Base-by-base conservation (phyloP, 1,140 invertebrate species). In the Musca domestica region DNA sequence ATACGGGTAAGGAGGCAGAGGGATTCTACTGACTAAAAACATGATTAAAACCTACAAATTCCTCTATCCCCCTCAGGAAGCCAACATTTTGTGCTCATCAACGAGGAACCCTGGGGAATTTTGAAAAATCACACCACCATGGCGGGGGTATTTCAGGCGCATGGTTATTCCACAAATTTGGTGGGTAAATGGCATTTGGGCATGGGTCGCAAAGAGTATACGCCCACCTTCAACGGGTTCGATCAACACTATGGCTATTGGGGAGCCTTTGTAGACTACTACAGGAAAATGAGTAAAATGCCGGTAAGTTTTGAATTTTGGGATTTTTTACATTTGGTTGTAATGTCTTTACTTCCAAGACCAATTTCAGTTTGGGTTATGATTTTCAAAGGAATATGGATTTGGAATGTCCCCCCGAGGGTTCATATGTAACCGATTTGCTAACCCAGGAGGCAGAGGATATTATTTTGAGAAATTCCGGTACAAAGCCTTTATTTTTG, bases 101-200 rank as follows among this genome's bases (percentile, higher is more conserved):
- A 89, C 67, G 83, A 87, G 9, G 88, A 92, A 73, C 89, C 92
- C 0, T 88, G 89, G 74, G 92, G 91, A 5, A 79, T 95, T 2
- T 88, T 90, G 0, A 73, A 93, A 3, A 84, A 86, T 34, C 86
- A 90, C 73, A 91, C 88, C 71, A 75, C 92, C 7, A 78, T 96
- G 65, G 90, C 94, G 0, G 83, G 95, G 82, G 88, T 91, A 73
- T 83, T 97, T 27, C 88, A 88, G 74, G 84, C 88, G 20, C 77
- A 87, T 0, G 94, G 93, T 0, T 98, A 96, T 81, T 82, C 82
- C 3, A 95, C 92, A 0, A 90, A 93, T 79, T 85, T 92, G 41
- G 86, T 96, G 22, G 95, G 95, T n/a, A 97, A 98, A 83, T 96
- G 94, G 94, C 94, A 96, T 75, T 83, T 94, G 64, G 94, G 93